phyloP scores from a whole-genome alignment of 2,888 invertebrate species.

The Eumacrocentrus americanus region DNA sequence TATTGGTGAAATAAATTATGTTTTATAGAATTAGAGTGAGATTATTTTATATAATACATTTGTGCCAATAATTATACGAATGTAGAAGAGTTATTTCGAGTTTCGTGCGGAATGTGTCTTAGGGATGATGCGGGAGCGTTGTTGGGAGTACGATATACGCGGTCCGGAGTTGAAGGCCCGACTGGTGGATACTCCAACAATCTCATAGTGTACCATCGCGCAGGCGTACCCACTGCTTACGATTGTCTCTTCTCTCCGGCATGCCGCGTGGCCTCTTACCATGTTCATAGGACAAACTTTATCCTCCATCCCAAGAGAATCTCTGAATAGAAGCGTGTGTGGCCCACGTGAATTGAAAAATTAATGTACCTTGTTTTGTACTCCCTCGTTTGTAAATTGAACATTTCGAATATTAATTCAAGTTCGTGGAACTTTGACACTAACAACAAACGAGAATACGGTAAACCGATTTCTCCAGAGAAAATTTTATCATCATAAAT shows the following conservation, averaged over 20 bases:
- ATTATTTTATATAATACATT: not conserved
- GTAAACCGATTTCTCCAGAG: not conserved
- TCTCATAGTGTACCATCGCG: conserved; percentile 31
- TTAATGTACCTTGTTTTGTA: not conserved
- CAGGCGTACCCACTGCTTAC: conserved; percentile 32
- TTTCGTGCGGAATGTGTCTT: not conserved
- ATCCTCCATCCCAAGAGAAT: not conserved
- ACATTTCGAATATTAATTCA: not conserved
- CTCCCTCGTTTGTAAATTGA: not conserved
- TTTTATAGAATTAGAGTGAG: not conserved
- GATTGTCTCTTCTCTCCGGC: conserved; percentile 21
- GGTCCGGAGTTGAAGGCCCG: conserved; percentile 58
- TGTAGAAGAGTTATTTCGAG: too few species aligned
- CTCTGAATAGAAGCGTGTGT: not conserved
- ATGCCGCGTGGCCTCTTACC: conserved; percentile 9
- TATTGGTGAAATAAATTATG: too few species aligned
- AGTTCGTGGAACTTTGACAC: too few species aligned
- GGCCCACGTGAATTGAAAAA: conserved; percentile 2
- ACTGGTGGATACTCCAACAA: conserved; percentile 51
- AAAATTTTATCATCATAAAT: not conserved
- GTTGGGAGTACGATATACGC: conserved; percentile 45
- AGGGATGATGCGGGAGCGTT: not conserved
- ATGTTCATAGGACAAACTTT: conserved; percentile 6
- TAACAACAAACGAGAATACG: too few species aligned
- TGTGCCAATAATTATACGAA: too few species aligned